Percentiles rank a stretch among this genome's conserved stretches.
These are phyloP conservation scores for Poeciliopsis occidentalis DNA, from an alignment of 2,113 vertebrate species.

Conservation along the genomic window DNA sequence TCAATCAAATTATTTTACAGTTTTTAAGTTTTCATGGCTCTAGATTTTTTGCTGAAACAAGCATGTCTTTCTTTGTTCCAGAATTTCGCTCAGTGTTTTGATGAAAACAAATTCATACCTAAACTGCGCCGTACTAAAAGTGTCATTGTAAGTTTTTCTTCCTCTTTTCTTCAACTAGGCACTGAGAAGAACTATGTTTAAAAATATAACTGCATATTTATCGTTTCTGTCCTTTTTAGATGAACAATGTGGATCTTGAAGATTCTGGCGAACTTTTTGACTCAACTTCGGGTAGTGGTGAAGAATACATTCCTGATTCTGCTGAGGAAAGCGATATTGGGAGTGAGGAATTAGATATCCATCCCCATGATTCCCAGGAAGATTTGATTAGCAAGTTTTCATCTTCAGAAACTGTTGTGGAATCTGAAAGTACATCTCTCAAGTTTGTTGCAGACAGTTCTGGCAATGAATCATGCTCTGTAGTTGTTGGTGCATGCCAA, in stretches of 20 bases:
- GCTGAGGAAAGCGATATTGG: neutral
- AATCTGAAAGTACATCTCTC: neutral
- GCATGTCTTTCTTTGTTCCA: neutral
- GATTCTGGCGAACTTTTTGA: neutral
- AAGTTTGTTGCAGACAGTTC: neutral
- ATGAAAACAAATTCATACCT: neutral
- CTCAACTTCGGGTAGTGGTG: neutral
- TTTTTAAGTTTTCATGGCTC: neutral
- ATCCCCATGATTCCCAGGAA: neutral
- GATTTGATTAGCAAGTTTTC: neutral
- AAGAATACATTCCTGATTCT: neutral
- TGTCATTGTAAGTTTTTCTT: neutral
- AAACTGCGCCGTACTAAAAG: neutral
- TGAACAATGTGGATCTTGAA: neutral
- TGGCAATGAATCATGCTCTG: neutral
- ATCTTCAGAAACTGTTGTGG: neutral
- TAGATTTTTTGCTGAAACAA: neutral
- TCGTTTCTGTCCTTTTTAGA: neutral
- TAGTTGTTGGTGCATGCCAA: neutral
- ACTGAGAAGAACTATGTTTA: neutral
- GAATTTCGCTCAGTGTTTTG: neutral
- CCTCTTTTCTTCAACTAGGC: neutral
- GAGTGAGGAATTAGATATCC: neutral
- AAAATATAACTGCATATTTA: neutral
- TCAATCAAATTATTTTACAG: no score